Percentiles rank a stretch among this genome's conserved stretches.
These are phyloP conservation scores for Balaeniceps rex DNA, from an alignment of 2,113 vertebrate genomes.

Conservation along the genomic window DNA sequence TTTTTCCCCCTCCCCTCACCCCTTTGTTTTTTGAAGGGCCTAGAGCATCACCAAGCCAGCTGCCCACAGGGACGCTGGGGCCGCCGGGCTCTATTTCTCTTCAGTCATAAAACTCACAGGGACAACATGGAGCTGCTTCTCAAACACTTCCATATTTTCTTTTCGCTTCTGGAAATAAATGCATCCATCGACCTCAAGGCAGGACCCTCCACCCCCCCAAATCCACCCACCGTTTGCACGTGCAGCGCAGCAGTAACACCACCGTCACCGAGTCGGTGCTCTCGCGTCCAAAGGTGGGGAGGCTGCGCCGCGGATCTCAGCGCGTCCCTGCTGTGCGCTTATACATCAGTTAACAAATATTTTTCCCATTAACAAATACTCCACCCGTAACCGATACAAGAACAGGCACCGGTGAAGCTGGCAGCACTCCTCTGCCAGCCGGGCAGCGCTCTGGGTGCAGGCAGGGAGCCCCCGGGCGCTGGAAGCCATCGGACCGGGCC, in stretches of 20 bases:
- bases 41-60: background rate
- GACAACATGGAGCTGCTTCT: background rate
- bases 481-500: background rate
- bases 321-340: background rate
- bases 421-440: background rate
- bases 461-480: background rate
- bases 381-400: rapidly evolving
- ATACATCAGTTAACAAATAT: background rate
- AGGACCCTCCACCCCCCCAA: background rate
- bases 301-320: rapidly evolving
- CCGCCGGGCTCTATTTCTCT: background rate
- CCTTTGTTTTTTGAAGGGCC: background rate
- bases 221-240: background rate
- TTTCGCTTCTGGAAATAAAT: background rate
- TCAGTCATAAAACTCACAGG: background rate
- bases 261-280: background rate
- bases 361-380: background rate
- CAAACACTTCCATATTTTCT: background rate
- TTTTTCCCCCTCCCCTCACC: background rate
- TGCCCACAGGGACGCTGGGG: background rate
- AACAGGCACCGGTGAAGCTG: background rate
- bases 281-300: too few relatives aligned
- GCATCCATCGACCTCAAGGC: rapidly evolving
- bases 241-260: background rate
- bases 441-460: background rate